Evolutionary conservation across 53 echinoderm and acorn worm species (phyloP), one percentile per base, ranked within the genome.

Genomic region (Paelopatides confundens): DNA sequence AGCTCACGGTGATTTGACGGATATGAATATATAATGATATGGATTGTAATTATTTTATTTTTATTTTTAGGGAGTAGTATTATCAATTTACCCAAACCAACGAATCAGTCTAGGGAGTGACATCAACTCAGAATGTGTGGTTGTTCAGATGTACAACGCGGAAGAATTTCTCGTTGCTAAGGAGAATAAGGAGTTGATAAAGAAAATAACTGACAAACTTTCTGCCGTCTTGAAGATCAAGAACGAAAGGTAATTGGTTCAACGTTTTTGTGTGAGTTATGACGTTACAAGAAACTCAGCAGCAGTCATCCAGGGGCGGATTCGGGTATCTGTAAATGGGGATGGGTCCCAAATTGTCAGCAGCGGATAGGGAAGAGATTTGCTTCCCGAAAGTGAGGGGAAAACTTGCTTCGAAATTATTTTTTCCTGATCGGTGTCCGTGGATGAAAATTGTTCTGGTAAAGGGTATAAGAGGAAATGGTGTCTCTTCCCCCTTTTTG

Each of bases 51-150:
- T n/a, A n/a, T n/a, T n/a, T n/a, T n/a, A n/a, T n/a, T n/a, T n/a
- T n/a, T n/a, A n/a, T n/a, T n/a, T n/a, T n/a, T n/a, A 86, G 87
- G 91, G 87, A 28, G 91, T 91, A 5, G 91, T 91, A 36, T 68
- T 91, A 15, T 86, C 81, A 63, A 31, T 91, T 69, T 91, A 91
- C 71, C 86, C 91, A 49, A 63, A 82, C 38, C 87, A 91, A 76
- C 68, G 70, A 35, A 87, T 91, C 30, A 86, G 86, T 62, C 70
- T 77, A 5, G 91, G 91, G 2, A 70, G 34, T 17, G 82, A 91
- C 37, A 50, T 91, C 1, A 69, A 87, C 21, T 32, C 62, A 35
- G 77, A 62, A 31, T 86, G 69, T 69, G 62, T 91, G 23, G 81
- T 91, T 53, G 82, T 87, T 1, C 91, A 82, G 71, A 87, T 82